Base-by-base conservation (phyloP, 2,888 invertebrate genomes). In the Therioaphis trifolii region DNA sequence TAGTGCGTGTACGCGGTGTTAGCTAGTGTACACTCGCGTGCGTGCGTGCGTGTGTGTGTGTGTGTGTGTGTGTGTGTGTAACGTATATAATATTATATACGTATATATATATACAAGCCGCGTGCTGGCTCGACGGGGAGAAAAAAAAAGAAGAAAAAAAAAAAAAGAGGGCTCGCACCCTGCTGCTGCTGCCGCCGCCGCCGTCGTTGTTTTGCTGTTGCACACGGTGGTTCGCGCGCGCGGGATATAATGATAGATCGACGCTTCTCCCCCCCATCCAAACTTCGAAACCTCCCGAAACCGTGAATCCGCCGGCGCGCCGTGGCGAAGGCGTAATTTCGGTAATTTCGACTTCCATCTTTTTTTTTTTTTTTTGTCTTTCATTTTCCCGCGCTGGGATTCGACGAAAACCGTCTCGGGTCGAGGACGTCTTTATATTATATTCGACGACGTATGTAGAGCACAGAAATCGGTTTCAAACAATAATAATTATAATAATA, bases 131-230 rank as follows among this genome's bases (percentile, higher is more conserved):
- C 2, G n/a, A n/a, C n/a, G 15, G 58, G 24, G 43, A 0, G 27
- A 24, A 27, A 27, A 24, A 21, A 24, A 24, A n/a, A 29, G 7
- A 29, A 52, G 9, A 52, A 52, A 29, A 71, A 71, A 61, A n/a
- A n/a, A n/a, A n/a, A 29, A 29, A 35, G 29, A 18, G n/a, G 55
- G 74, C 55, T 7, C 55, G 75, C 75, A 55, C 75, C 58, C 75
- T 21, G n/a, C n/a, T n/a, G n/a, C n/a, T n/a, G n/a, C n/a, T n/a
- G n/a, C n/a, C n/a, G n/a, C n/a, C n/a, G n/a, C n/a, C n/a, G n/a
- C n/a, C n/a, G n/a, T n/a, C n/a, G n/a, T n/a, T n/a, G n/a, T n/a
- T n/a, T n/a, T n/a, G n/a, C n/a, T n/a, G n/a, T n/a, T n/a, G n/a
- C n/a, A n/a, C n/a, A n/a, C n/a, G n/a, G n/a, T n/a, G n/a, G 75